A percentile compares a stretch with the other conserved stretches of the same genome.
These are phyloP conservation scores for Cheilosia soror DNA, from an alignment of 2,888 invertebrate species.

Conservation along the genomic window DNA sequence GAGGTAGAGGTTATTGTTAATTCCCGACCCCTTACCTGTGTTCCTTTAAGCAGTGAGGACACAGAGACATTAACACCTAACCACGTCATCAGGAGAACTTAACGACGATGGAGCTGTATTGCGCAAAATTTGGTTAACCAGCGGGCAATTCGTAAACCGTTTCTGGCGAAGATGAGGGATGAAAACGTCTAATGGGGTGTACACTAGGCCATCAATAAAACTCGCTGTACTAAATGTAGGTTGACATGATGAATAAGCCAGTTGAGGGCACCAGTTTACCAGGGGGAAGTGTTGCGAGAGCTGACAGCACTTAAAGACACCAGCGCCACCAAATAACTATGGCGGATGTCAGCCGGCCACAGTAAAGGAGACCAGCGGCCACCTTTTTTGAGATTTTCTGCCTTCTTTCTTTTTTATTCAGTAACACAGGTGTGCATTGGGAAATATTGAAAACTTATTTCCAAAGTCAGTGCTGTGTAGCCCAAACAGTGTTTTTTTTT, in stretches of 20 bases:
- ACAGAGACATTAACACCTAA: conserved; percentile 74
- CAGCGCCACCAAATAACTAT: too few species aligned
- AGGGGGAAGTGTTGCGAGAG: not conserved
- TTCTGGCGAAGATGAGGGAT: not conserved
- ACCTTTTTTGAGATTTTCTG: too few species aligned
- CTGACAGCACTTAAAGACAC: conserved; percentile 1
- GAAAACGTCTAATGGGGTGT: conserved; percentile 4
- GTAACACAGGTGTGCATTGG: too few species aligned
- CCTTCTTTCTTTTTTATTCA: too few species aligned
- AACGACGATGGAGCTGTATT: conserved; percentile 15
- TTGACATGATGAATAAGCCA: too few species aligned
- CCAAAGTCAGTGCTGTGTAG: too few species aligned
- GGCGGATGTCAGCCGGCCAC: too few species aligned
- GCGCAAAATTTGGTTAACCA: conserved; percentile 23
- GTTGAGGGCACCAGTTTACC: too few species aligned
- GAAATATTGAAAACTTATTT: too few species aligned
- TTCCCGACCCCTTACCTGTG: conserved; percentile 50
- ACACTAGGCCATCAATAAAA: not conserved
- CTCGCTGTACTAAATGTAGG: too few species aligned
- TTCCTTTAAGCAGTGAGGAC: conserved; percentile 45
- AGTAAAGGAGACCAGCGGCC: too few species aligned
- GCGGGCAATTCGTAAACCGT: not conserved
- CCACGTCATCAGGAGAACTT: conserved; percentile 59
- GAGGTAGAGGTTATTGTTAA: conserved; percentile 74
- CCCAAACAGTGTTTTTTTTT: too few species aligned